These are phyloP conservation scores for Theretra japonica DNA, from an alignment of 2,888 invertebrate genomes.

Conservation along the genomic window DNA sequence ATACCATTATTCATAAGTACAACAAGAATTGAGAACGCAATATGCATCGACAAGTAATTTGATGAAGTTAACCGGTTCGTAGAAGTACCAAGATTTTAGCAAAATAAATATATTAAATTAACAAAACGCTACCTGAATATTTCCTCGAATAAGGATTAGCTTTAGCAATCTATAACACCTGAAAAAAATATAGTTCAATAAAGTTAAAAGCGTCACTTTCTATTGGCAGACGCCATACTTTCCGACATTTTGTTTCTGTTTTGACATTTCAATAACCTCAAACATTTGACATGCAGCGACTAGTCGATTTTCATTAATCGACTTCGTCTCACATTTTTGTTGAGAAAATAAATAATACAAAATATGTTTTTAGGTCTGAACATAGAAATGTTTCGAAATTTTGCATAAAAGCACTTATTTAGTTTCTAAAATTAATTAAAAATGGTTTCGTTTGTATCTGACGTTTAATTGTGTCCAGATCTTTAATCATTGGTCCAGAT, in stretches of 20 bases:
- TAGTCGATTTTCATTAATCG: not conserved
- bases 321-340: no score
- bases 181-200: not conserved
- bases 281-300: not conserved
- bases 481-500: no score
- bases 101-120: not conserved
- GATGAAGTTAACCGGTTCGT: not conserved
- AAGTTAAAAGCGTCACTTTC: conserved; percentile 4
- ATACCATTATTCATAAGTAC: no score
- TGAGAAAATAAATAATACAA: no score
- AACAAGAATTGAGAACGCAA: no score
- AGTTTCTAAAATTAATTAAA: no score
- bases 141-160: conserved; percentile 7
- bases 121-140: conserved; percentile 36
- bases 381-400: no score
- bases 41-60: no score
- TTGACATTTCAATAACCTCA: not conserved
- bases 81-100: not conserved
- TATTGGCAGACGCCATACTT: conserved; percentile 22
- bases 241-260: conserved; percentile 14
- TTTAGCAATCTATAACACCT: not conserved
- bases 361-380: no score
- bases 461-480: no score
- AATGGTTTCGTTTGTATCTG: no score
- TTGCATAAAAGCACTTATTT: no score